phyloP scores from a whole-genome alignment of 2,888 invertebrate species.

The Acanthosepion lycidas region DNA sequence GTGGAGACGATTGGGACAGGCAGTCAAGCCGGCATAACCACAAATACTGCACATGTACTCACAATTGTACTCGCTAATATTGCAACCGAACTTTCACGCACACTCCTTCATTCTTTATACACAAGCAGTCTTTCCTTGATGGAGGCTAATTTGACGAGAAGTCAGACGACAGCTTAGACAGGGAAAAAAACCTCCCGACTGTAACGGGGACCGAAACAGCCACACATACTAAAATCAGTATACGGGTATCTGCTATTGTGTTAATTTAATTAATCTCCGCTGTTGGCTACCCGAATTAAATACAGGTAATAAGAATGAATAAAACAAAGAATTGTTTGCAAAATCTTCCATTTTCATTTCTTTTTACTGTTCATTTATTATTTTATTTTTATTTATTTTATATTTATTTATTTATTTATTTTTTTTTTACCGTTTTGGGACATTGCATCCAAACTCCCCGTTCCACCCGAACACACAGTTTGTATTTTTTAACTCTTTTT shows the following conservation, averaged over 20 bases:
- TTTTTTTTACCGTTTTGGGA: no score
- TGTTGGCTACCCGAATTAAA: background rate
- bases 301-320: background rate
- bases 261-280: background rate
- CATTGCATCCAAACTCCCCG: background rate
- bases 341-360: background rate
- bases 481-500: no score
- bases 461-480: background rate
- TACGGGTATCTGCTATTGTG: background rate
- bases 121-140: background rate
- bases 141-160: background rate
- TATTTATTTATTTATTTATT: no score
- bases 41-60: background rate
- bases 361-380: background rate
- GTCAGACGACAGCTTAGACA: background rate
- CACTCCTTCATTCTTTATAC: background rate
- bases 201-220: background rate
- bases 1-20: background rate
- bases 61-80: background rate
- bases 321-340: background rate
- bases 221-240: background rate
- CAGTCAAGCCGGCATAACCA: background rate
- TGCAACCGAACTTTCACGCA: background rate
- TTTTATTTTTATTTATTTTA: background rate
- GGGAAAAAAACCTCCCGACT: background rate